phyloP scores from a whole-genome alignment of 2,888 invertebrate species.

The Druceiella hillmani region DNA sequence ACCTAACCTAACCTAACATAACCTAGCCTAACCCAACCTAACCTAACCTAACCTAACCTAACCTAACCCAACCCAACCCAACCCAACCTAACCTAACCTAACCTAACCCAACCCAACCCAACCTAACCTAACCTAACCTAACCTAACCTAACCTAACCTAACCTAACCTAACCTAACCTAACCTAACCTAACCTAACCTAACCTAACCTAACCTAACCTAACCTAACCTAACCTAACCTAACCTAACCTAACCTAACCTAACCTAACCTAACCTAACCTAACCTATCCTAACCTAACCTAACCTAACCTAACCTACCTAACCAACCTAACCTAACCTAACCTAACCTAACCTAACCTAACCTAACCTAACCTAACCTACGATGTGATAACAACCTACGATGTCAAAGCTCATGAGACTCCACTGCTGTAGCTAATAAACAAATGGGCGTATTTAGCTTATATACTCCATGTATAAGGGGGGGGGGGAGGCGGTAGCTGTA shows the following conservation, averaged over 20 bases:
- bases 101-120: constrained; percentile 21
- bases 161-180: constrained; percentile 24
- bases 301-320: constrained; percentile 21
- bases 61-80: constrained; percentile 21
- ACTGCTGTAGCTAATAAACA: too few species aligned
- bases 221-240: constrained; percentile 21
- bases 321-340: constrained; percentile 23
- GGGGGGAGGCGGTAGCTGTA: too few species aligned
- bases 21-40: too few species aligned
- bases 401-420: too few species aligned
- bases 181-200: constrained; percentile 24
- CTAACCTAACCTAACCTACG: too few species aligned
- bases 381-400: too few species aligned
- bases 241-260: constrained; percentile 21
- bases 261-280: constrained; percentile 18
- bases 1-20: too few species aligned
- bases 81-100: constrained; percentile 20
- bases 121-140: constrained; percentile 23
- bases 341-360: constrained; percentile 24
- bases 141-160: constrained; percentile 23
- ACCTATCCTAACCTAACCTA: constrained; percentile 22
- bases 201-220: constrained; percentile 24
- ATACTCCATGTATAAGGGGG: too few species aligned
- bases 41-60: too few species aligned
- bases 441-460: too few species aligned